These are phyloP conservation scores for Trimorus sp. DNA, from an alignment of 2,888 invertebrate species.

Conservation along the genomic window DNA sequence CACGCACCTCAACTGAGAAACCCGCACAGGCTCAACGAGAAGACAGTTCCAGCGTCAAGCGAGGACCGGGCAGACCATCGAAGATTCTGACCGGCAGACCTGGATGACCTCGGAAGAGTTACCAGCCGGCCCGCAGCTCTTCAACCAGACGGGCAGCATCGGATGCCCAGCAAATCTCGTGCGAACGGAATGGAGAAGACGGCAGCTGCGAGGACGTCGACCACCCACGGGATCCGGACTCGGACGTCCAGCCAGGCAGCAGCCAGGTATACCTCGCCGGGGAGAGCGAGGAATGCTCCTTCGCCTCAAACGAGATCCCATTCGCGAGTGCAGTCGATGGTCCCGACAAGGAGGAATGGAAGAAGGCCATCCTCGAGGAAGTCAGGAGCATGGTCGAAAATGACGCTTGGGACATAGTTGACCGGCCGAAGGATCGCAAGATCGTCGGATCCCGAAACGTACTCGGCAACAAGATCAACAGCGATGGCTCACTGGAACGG, in stretches of 20 bases:
- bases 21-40: not conserved
- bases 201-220: not conserved
- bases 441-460: not conserved
- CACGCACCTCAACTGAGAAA: not conserved
- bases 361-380: conserved; percentile 21
- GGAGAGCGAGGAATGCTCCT: not conserved
- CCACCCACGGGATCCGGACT: not conserved
- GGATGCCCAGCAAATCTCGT: not conserved
- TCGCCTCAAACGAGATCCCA: conserved; percentile 6
- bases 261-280: not conserved
- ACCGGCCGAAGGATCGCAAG: conserved; percentile 28
- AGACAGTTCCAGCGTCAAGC: not conserved
- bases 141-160: not conserved
- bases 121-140: not conserved
- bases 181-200: too few species aligned
- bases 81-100: not conserved
- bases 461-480: not conserved
- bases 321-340: conserved; percentile 11
- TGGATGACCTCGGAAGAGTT: not conserved
- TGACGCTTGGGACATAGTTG: conserved; percentile 49
- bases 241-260: not conserved
- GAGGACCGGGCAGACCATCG: conserved; percentile 1
- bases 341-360: not conserved
- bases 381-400: conserved; percentile 37
- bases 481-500: conserved; percentile 29